Evolutionary conservation across 2,113 vertebrate species (phyloP).

Genomic region (Abramis brama): DNA sequence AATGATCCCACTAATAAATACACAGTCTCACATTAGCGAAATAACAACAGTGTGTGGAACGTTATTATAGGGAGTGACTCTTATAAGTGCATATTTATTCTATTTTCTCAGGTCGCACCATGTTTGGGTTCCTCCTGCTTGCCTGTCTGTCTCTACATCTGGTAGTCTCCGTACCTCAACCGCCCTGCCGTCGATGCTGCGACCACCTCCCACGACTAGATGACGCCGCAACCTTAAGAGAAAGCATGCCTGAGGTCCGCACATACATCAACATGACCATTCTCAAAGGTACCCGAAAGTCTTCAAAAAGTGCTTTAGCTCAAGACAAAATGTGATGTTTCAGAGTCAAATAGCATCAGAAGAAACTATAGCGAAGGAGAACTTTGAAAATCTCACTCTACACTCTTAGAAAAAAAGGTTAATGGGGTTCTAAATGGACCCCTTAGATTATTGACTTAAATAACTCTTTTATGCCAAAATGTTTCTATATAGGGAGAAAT

Average conservation of each 20-base stretch:
- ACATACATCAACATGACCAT: conserved; percentile 93
- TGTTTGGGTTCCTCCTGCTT: conserved; percentile 64
- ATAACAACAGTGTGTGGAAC: background rate
- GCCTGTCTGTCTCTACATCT: conserved; percentile 56
- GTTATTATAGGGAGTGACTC: background rate
- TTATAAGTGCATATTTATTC: background rate
- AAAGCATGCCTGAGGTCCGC: conserved; percentile 76
- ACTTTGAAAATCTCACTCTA: background rate
- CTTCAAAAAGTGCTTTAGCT: background rate
- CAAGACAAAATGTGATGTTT: background rate
- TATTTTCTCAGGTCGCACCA: conserved; percentile 59
- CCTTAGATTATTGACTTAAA: too few relatives aligned
- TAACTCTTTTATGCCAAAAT: too few relatives aligned
- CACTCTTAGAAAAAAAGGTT: too few relatives aligned
- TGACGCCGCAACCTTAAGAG: conserved; percentile 32
- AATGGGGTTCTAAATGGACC: too few relatives aligned
- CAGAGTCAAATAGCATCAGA: background rate
- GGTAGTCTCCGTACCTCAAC: conserved; percentile 68
- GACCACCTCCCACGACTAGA: conserved; percentile 74
- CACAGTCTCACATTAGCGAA: background rate
- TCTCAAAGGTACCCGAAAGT: conserved; percentile 73
- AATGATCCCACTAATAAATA: conserved; percentile 5
- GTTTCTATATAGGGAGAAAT: too few relatives aligned
- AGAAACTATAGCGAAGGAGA: background rate
- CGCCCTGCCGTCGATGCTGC: conserved; percentile 82